Evolutionary conservation across 2,113 vertebrate genomes (phyloP), one percentile per base, ranked within the genome.

Genomic region (Hymenochirus boettgeri): DNA sequence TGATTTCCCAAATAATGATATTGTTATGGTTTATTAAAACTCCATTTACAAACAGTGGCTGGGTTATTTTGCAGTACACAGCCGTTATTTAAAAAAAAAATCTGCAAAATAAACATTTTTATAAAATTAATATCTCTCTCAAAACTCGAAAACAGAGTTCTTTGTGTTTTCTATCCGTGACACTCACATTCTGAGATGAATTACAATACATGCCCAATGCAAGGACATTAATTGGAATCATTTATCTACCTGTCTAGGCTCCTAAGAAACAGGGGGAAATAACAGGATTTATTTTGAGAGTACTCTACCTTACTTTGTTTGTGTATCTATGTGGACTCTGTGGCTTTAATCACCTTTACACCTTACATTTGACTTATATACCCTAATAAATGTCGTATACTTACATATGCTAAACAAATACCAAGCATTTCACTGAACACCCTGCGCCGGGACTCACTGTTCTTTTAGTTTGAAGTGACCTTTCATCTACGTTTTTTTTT

Each of bases 401-500:
- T 59, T 59, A 58, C 65, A 59, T 69, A 69, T 65, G 24, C 29
- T 72, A 45, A 29, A 47, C 51, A 73, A 69, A 70, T 55, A 57
- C 73, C 74, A 55, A 72, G 25, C 64, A 66, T 31, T 75, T 70
- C 67, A 61, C 61, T 71, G 17, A 59, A 53, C n/a, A 24, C 35
- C 29, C 63, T 72, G 55, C 61, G 65, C 2, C 50, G 35, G 47
- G 39, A 74, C 31, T 75, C 76, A 70, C 42, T 55, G 66, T 65
- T 70, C 47, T 56, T 2, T 73, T 72, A 58, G 69, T 17, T 57
- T 76, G 71, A 75, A 24, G 57, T 0, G 0, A 71, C 57, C 70
- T 75, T 80, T 77, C 69, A 65, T 73, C 70, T 76, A 60, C 45
- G 62, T 70, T 53, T 62, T 76, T 75, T 63, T 72, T n/a, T n/a